Evolutionary conservation across 2,888 invertebrate species (phyloP).

Genomic region (Thelaira solivaga): DNA sequence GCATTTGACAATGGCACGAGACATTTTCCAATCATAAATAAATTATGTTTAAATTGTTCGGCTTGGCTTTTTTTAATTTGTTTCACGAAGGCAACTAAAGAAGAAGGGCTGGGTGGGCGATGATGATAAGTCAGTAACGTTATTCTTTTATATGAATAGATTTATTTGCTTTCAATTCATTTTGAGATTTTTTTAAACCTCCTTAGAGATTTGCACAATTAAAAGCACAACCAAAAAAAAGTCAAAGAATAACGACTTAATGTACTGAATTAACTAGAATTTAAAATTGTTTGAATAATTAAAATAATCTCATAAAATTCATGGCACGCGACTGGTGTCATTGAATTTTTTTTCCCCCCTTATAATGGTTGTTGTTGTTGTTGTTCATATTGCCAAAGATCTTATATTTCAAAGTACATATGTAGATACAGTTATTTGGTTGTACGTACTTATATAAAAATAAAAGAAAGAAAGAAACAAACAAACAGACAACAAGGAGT

Average conservation of each 20-base stretch:
- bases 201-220: too few relatives aligned
- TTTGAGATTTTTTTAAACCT: too few relatives aligned
- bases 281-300: constrained; percentile 64
- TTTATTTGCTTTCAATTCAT: too few relatives aligned
- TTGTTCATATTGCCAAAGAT: constrained; percentile 14
- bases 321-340: constrained; percentile 70
- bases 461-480: too few relatives aligned
- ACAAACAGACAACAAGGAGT: neutral
- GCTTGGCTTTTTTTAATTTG: neutral
- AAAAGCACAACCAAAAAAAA: too few relatives aligned
- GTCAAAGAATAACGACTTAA: constrained; percentile 20
- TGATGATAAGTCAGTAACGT: too few relatives aligned
- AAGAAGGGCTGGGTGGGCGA: too few relatives aligned
- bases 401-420: constrained; percentile 26
- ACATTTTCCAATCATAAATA: neutral
- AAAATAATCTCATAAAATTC: constrained; percentile 70
- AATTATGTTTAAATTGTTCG: neutral
- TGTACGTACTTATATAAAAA: too few relatives aligned
- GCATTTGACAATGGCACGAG: constrained; percentile 35
- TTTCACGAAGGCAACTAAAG: neutral
- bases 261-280: constrained; percentile 27
- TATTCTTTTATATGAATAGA: too few relatives aligned
- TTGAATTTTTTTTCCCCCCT: constrained; percentile 32
- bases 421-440: too few relatives aligned
- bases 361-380: too few relatives aligned